Conservation (phyloP, 2,797 vertebrate genomes). For the Manis javanica region DNA sequence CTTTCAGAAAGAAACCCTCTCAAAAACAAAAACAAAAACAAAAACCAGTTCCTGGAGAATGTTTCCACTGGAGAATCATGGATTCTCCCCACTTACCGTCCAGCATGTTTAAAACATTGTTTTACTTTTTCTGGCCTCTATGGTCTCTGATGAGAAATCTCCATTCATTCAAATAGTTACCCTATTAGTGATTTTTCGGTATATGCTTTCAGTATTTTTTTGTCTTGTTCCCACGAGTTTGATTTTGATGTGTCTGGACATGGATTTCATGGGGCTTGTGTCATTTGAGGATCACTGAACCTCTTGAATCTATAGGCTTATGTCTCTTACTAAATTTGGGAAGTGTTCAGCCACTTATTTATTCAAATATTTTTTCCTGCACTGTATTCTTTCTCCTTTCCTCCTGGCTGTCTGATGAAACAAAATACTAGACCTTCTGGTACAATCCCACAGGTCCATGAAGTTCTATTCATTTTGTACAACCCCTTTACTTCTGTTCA, state of each 20-base stretch:
- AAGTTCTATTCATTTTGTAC: neutral
- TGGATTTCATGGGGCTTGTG: neutral
- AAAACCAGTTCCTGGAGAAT: neutral
- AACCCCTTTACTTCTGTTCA: neutral
- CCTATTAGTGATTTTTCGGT: neutral
- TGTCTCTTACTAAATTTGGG: neutral
- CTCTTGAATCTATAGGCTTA: neutral
- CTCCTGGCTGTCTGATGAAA: neutral
- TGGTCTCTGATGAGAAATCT: neutral
- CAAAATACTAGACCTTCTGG: neutral
- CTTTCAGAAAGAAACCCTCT: neutral
- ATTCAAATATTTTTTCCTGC: neutral
- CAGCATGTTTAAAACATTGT: neutral
- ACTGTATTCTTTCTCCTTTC: neutral
- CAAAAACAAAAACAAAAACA: neutral
- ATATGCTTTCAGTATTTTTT: neutral
- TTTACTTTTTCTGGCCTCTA: neutral
- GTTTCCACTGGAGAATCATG: neutral
- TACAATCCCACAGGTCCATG: neutral
- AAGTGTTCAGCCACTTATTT: neutral
- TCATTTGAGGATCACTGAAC: neutral
- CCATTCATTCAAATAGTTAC: neutral
- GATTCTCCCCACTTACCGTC: neutral
- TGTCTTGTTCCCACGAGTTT: neutral
- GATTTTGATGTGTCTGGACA: neutral